Evolutionary conservation across 2,888 invertebrate species (phyloP).

Genomic region (Melipona bicolor): DNA sequence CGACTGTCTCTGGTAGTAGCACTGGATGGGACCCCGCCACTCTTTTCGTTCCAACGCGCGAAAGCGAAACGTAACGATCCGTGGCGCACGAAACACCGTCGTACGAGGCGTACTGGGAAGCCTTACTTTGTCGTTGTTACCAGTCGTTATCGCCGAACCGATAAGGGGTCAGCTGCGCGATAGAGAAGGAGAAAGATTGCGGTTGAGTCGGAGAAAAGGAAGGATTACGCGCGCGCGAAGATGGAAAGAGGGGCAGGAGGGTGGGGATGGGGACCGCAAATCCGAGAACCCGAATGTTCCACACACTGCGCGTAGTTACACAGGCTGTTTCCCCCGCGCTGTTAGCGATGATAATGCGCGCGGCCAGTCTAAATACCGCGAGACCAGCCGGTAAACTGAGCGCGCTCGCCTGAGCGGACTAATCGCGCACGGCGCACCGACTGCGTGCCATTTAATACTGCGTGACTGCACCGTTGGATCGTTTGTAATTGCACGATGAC

Average conservation of each 20-base stretch:
- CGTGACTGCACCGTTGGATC: constrained; percentile 42
- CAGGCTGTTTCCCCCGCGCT: constrained; percentile 13
- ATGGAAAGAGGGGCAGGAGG: neutral
- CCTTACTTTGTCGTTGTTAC: constrained; percentile 46
- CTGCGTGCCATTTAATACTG: constrained; percentile 16
- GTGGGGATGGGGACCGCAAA: neutral
- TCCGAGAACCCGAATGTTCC: constrained; percentile 14
- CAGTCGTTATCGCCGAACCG: constrained; percentile 64
- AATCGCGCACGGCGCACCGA: neutral
- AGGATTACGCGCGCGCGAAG: neutral
- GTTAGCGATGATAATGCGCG: constrained; percentile 21
- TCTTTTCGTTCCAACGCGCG: neutral
- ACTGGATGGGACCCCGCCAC: neutral
- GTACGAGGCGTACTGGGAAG: constrained; percentile 45
- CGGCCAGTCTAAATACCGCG: constrained; percentile 24
- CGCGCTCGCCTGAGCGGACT: neutral
- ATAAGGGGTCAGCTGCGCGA: constrained; percentile 56
- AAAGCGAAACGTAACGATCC: constrained; percentile 23
- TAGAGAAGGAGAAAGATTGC: constrained; percentile 28
- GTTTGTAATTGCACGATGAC: constrained; percentile 51
- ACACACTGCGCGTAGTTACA: neutral
- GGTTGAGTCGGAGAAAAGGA: neutral
- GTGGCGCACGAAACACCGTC: constrained; percentile 28
- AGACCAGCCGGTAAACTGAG: constrained; percentile 2
- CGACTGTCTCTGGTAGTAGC: neutral